Conservation (phyloP, 2,797 vertebrate species). For the Gadopsis bispinosus region DNA sequence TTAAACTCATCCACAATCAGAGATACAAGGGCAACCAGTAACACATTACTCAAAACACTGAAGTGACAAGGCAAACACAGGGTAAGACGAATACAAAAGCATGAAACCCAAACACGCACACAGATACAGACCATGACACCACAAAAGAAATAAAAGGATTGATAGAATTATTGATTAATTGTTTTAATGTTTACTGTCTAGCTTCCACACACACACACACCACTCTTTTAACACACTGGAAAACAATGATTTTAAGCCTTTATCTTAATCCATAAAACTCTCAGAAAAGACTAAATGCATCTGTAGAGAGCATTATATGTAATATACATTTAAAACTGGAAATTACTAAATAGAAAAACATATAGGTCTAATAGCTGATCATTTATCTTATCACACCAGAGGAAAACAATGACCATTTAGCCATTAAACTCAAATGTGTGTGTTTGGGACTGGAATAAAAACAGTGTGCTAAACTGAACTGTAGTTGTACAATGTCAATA, state of each 20-base stretch:
- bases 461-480: conserved; percentile 10
- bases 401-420: neutral
- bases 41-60: no score
- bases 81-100: no score
- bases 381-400: neutral
- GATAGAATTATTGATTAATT: no score
- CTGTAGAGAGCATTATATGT: neutral
- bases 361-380: neutral
- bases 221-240: neutral
- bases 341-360: conserved; percentile 18
- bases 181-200: no score
- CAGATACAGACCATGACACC: no score
- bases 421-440: neutral
- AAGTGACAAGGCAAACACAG: no score
- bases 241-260: neutral
- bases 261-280: neutral
- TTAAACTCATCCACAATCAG: no score
- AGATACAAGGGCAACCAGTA: no score
- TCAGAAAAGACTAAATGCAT: neutral
- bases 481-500: neutral
- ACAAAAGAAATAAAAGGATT: no score
- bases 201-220: no score
- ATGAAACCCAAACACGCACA: no score
- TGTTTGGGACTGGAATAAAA: no score
- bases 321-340: conserved; percentile 2